Evolutionary conservation across 2,113 vertebrate genomes (phyloP).

Genomic region (Ptilorrhoa leucosticta): DNA sequence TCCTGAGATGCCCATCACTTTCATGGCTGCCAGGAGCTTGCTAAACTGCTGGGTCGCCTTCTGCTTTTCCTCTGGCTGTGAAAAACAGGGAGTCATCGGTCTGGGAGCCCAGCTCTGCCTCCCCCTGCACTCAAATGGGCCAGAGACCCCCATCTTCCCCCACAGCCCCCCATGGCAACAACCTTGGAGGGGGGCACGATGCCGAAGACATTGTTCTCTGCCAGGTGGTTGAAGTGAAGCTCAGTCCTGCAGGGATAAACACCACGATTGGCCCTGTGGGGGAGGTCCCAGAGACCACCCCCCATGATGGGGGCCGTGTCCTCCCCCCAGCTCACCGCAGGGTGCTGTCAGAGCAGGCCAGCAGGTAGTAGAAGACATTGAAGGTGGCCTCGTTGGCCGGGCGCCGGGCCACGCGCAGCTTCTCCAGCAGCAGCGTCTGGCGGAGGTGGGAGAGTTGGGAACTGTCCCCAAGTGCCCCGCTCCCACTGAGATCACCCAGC

Average conservation of each 20-base stretch:
- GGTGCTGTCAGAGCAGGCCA: constrained; percentile 86
- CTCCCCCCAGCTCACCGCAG: constrained; percentile 77
- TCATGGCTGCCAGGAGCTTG: constrained; percentile 96
- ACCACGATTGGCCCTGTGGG: neutral
- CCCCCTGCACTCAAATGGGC: neutral
- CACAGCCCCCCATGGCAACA: neutral
- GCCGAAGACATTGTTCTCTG: constrained; percentile 90
- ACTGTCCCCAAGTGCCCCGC: rapidly evolving
- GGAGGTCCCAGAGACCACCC: neutral
- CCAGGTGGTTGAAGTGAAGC: constrained; percentile 93
- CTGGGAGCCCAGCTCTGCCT: neutral
- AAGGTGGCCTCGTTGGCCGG: constrained; percentile 86
- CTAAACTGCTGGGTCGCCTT: constrained; percentile 89
- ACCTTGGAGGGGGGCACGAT: constrained; percentile 88
- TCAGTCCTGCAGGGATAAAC: constrained; percentile 83
- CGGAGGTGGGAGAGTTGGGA: neutral
- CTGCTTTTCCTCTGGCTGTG: constrained; percentile 92
- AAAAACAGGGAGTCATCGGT: neutral
- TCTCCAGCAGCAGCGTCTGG: constrained; percentile 95
- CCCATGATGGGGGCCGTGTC: rapidly evolving
- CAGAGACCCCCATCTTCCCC: neutral
- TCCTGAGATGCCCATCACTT: constrained; percentile 85
- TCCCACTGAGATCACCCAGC: neutral
- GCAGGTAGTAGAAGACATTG: constrained; percentile 93
- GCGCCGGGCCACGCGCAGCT: constrained; percentile 84